A percentile compares a stretch with the other conserved stretches of the same genome.
Evolutionary conservation across 2,888 invertebrate species (phyloP).

Genomic region (Galerucella nymphaeae): DNA sequence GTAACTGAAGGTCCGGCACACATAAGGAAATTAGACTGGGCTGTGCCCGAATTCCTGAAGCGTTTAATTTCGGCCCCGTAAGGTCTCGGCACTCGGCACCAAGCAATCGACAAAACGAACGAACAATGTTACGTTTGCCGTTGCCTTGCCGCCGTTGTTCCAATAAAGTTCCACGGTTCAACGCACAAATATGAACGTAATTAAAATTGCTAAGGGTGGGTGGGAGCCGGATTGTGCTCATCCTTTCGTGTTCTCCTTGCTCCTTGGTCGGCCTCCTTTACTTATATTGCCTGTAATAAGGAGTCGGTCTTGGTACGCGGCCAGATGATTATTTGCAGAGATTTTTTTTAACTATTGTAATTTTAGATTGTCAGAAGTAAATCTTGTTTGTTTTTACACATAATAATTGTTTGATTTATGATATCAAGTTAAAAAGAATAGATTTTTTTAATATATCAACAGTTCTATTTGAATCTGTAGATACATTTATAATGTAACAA

Average conservation of each 20-base stretch:
- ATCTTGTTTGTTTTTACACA: background rate
- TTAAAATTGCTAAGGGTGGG: conserved; percentile 45
- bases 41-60: conserved; percentile 62
- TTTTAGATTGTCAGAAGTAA: background rate
- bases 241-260: conserved; percentile 11
- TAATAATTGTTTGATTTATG: no score
- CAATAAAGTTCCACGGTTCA: conserved; percentile 45
- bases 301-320: conserved; percentile 31
- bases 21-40: conserved; percentile 58
- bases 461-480: background rate
- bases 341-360: conserved; percentile 3
- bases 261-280: conserved; percentile 30
- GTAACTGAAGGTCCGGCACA: conserved; percentile 56
- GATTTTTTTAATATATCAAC: background rate
- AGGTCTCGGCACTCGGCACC: conserved; percentile 38
- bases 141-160: conserved; percentile 26
- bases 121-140: conserved; percentile 47
- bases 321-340: conserved; percentile 33
- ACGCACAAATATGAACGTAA: conserved; percentile 50
- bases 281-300: conserved; percentile 42
- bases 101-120: conserved; percentile 25
- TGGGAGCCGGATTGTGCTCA: conserved; percentile 20
- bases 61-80: conserved; percentile 61
- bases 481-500: conserved; percentile 2
- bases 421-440: no score